Evolutionary conservation across 2,888 invertebrate genomes (phyloP).

Genomic region (Drosophila nigricruria): DNA sequence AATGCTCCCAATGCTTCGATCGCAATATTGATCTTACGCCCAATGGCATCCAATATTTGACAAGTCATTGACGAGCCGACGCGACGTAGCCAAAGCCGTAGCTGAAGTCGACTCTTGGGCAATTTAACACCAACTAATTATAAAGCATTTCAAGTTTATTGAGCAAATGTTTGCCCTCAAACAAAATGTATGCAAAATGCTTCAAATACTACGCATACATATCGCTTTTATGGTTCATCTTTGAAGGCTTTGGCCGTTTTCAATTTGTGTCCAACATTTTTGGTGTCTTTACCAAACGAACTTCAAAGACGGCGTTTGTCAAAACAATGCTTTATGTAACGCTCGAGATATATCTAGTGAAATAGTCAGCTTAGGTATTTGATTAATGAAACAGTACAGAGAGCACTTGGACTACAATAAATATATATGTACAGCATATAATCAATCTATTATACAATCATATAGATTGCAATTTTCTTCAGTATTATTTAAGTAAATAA

Average conservation of each 20-base stretch:
- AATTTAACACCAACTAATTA: slow-evolving; percentile 71
- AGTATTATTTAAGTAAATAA: neutral
- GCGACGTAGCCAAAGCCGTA: slow-evolving; percentile 15
- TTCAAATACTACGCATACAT: slow-evolving; percentile 48
- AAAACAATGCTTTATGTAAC: slow-evolving; percentile 3
- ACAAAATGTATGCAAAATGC: slow-evolving; percentile 66
- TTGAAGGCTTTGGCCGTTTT: slow-evolving; percentile 22
- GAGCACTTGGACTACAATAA: too few species aligned
- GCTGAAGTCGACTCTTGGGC: slow-evolving; percentile 12
- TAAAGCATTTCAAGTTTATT: slow-evolving; percentile 62
- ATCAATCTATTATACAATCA: too few species aligned
- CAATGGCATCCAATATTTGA: slow-evolving; percentile 55
- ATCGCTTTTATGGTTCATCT: slow-evolving; percentile 34
- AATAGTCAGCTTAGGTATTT: neutral
- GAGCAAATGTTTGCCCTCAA: slow-evolving; percentile 68
- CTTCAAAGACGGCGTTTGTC: slow-evolving; percentile 20
- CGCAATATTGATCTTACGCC: slow-evolving; percentile 43
- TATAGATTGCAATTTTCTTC: too few species aligned
- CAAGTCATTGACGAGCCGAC: slow-evolving; percentile 50
- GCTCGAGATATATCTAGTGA: slow-evolving; percentile 9
- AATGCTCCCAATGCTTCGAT: slow-evolving; percentile 46
- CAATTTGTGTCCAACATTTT: slow-evolving; percentile 1
- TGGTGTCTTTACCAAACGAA: slow-evolving; percentile 14
- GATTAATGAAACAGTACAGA: neutral
- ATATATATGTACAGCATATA: too few species aligned